A percentile compares a stretch with the other conserved stretches of the same genome.
Conservation (phyloP, 2,888 invertebrate species). For the Patella pellucida region DNA sequence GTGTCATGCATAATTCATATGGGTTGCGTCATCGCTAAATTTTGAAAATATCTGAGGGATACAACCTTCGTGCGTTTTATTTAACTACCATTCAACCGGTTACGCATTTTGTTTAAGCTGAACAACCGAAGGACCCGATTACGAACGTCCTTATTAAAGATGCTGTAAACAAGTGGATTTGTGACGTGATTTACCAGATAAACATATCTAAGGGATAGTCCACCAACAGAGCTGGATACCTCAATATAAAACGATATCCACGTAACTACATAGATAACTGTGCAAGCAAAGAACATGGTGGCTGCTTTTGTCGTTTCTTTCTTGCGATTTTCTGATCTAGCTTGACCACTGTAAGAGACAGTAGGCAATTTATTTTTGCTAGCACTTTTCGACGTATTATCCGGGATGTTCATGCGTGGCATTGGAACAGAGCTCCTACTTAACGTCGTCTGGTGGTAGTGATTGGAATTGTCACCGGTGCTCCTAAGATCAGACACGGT, state of each 20-base stretch:
- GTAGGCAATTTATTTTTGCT: neutral
- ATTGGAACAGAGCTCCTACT: neutral
- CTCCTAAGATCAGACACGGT: neutral
- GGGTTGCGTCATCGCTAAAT: too few relatives aligned
- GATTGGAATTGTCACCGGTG: neutral
- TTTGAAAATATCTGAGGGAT: too few relatives aligned
- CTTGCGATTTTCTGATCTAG: too few relatives aligned
- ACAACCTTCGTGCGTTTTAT: too few relatives aligned
- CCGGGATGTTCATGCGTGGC: too few relatives aligned
- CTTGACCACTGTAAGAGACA: too few relatives aligned
- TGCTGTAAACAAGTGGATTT: constrained; percentile 28
- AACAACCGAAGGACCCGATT: constrained; percentile 12
- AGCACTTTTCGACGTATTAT: neutral
- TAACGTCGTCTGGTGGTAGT: too few relatives aligned
- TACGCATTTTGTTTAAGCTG: too few relatives aligned
- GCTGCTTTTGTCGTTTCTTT: constrained; percentile 17
- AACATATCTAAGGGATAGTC: constrained; percentile 21
- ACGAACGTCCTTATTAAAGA: constrained; percentile 23
- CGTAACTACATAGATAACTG: constrained; percentile 22
- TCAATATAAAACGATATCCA: constrained; percentile 32
- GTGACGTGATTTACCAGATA: constrained; percentile 24
- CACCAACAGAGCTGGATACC: constrained; percentile 16
- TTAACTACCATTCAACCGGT: too few relatives aligned
- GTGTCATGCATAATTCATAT: too few relatives aligned
- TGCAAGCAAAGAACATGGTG: constrained; percentile 29